Evolutionary conservation across 2,113 vertebrate genomes (phyloP), one percentile per base, ranked within the genome.

Genomic region (Atherinomorus stipes): DNA sequence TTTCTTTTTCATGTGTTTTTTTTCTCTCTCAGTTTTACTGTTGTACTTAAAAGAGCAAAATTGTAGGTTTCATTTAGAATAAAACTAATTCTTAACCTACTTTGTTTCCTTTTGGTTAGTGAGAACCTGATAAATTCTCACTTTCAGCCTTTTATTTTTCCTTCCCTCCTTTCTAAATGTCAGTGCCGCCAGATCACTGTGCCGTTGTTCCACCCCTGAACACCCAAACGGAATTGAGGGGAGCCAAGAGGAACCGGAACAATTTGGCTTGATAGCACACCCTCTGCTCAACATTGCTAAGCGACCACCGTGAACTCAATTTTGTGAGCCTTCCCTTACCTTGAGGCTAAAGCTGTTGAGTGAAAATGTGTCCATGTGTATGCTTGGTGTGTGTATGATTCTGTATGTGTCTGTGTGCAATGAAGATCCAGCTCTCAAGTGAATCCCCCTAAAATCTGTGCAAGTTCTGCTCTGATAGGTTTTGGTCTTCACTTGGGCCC

Each of bases 261-360:
- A 93, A 91, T 91, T 92, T 90, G 89, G 89, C 85, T 88, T 92
- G 91, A 93, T 91, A 90, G 90, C 90, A 86, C 89, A 91, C 79
- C 88, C 88, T 88, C 87, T 88, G 85, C 88, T 89, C 90, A 86
- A 88, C 90, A 90, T 87, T 87, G 87, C 89, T 86, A 91, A 90
- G 88, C 89, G 88, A 91, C 89, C 89, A 90, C 90, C 87, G 86
- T 91, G 89, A 91, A 92, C 90, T 91, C 89, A 91, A 91, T 92
- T 91, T 91, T 67, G 71, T 77, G 81, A 90, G 85, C 85, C 89
- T 92, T 91, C 81, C 83, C 88, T 90, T 89, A 88, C 88, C 91
- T 89, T 84, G 71, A 85, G 87, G 88, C 84, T 83, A 68, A 65
- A 83, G 76, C 60, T 50, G n/a, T 68, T 57, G 58, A 64, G 76